phyloP scores from a whole-genome alignment of 2,888 invertebrate genomes.

The Drosophila kokeensis region DNA sequence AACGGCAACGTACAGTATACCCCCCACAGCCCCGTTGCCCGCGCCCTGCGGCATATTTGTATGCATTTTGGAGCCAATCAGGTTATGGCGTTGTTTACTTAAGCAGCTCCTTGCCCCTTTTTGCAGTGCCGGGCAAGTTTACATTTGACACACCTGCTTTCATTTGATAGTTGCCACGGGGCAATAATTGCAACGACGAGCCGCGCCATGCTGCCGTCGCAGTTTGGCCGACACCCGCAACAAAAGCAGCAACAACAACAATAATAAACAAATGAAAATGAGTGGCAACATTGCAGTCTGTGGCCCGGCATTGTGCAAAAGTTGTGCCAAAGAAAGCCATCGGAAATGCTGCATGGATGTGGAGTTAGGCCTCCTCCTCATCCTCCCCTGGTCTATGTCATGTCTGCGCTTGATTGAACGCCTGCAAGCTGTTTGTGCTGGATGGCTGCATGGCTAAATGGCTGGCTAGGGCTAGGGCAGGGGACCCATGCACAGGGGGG shows the following conservation, averaged over 20 bases:
- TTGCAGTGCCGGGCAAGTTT: conserved; percentile 49
- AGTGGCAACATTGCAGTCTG: conserved; percentile 54
- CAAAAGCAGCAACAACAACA: conserved; percentile 42
- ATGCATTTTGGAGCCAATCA: conserved; percentile 77
- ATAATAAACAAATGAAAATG: conserved; percentile 44
- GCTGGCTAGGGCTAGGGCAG: neutral
- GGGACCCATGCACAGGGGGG: neutral
- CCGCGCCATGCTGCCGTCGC: conserved; percentile 36
- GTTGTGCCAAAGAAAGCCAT: conserved; percentile 56
- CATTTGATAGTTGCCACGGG: conserved; percentile 74
- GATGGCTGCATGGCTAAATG: neutral
- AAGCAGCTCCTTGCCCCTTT: conserved; percentile 30
- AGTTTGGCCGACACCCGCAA: conserved; percentile 65
- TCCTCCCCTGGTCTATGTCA: conserved; percentile 9
- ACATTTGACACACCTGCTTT: conserved; percentile 80
- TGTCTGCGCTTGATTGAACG: conserved; percentile 68
- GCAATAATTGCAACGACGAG: conserved; percentile 71
- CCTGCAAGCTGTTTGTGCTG: conserved; percentile 51
- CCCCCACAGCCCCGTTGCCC: neutral
- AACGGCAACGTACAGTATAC: conserved; percentile 50
- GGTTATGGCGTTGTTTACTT: conserved; percentile 64
- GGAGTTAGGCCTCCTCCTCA: conserved; percentile 1
- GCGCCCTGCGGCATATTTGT: conserved; percentile 41
- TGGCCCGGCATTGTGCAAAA: conserved; percentile 56
- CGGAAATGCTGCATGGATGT: conserved; percentile 47